Conservation (phyloP, 2,113 vertebrate species). For the Xiphophorus couchianus region DNA sequence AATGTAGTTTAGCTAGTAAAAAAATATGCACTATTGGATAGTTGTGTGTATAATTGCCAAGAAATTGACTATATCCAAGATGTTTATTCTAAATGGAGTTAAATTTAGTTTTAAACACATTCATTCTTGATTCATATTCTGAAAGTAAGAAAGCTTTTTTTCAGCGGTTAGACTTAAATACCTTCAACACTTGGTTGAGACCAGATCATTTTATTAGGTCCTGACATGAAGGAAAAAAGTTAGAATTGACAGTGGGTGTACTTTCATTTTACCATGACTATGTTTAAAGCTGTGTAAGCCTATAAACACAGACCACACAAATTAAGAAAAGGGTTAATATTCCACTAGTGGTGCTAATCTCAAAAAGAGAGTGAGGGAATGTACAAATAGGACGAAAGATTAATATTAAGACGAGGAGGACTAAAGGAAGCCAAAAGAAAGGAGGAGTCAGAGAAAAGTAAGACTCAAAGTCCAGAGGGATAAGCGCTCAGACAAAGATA, state of each 20-base stretch:
- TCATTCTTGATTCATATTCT: too few species aligned
- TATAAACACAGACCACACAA: slow-evolving; percentile 58
- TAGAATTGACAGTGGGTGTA: not conserved
- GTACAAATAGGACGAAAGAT: slow-evolving; percentile 30
- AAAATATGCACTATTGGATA: too few species aligned
- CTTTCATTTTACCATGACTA: not conserved
- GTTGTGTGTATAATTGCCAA: too few species aligned
- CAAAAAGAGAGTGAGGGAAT: slow-evolving; percentile 29
- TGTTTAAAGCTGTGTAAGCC: slow-evolving; percentile 44
- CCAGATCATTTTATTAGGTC: not conserved
- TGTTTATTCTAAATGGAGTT: not conserved
- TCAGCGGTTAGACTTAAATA: not conserved
- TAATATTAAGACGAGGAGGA: slow-evolving; percentile 33
- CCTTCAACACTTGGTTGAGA: not conserved
- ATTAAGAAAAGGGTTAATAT: slow-evolving; percentile 64
- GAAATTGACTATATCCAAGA: not conserved
- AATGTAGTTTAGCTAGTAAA: too few species aligned
- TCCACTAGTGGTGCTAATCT: slow-evolving; percentile 78
- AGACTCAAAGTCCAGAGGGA: slow-evolving; percentile 45
- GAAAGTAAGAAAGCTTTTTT: too few species aligned
- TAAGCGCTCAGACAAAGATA: slow-evolving; percentile 36
- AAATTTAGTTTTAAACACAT: not conserved
- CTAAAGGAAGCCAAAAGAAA: slow-evolving; percentile 6
- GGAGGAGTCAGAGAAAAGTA: slow-evolving; percentile 32
- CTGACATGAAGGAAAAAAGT: not conserved